Evolutionary conservation across 2,797 vertebrate genomes (phyloP).

Genomic region (Selene dorsalis): DNA sequence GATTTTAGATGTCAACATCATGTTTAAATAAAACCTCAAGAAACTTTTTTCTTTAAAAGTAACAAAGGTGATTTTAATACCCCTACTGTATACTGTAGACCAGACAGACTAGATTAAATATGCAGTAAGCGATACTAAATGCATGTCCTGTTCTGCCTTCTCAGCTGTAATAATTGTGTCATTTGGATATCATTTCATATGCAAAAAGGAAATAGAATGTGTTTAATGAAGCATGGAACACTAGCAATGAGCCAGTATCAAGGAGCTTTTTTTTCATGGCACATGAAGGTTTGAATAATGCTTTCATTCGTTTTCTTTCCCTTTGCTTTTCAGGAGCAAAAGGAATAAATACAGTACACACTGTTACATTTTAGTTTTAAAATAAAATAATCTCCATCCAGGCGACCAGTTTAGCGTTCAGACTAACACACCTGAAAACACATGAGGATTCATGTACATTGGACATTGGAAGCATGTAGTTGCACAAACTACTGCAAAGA

Average conservation of each 20-base stretch:
- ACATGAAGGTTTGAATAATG: not conserved
- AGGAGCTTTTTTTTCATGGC: not conserved
- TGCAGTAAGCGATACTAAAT: slow-evolving; percentile 2
- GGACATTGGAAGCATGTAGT: too few relatives aligned
- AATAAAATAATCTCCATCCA: too few relatives aligned
- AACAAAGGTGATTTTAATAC: not conserved
- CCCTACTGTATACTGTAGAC: not conserved
- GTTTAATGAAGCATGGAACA: slow-evolving; percentile 17
- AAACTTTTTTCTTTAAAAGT: slow-evolving; percentile 1
- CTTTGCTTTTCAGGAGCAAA: not conserved
- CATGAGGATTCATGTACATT: too few relatives aligned
- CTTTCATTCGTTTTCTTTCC: not conserved
- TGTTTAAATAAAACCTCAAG: not conserved
- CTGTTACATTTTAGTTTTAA: too few relatives aligned
- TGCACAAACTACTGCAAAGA: too few relatives aligned
- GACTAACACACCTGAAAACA: too few relatives aligned
- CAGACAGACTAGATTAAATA: slow-evolving; percentile 7
- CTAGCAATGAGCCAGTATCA: not conserved
- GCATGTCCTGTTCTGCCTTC: not conserved
- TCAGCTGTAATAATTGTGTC: slow-evolving; percentile 15
- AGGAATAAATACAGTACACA: not conserved
- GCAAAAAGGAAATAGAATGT: slow-evolving; percentile 10
- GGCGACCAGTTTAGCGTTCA: too few relatives aligned
- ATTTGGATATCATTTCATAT: slow-evolving; percentile 1
- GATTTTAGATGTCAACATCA: not conserved